These are phyloP conservation scores for Neoniphon sammara DNA, from an alignment of 2,797 vertebrate species.

Conservation along the genomic window DNA sequence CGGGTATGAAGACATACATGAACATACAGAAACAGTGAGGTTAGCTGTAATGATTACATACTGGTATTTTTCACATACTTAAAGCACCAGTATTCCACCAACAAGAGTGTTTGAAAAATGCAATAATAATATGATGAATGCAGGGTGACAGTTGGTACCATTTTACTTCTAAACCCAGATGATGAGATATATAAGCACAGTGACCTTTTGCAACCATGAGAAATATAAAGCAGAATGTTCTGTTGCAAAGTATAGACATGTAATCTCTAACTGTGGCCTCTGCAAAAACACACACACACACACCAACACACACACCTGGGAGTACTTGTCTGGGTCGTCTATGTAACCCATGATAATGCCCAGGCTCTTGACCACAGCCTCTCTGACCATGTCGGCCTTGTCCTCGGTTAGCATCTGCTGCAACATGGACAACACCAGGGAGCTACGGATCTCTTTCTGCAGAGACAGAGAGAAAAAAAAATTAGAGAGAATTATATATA, in stretches of 20 bases:
- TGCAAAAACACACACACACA: slow-evolving; percentile 4
- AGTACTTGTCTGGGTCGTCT: slow-evolving; percentile 97
- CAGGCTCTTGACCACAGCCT: slow-evolving; percentile 98
- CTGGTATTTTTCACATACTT: not conserved
- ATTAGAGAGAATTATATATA: not conserved
- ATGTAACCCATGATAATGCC: slow-evolving; percentile 99
- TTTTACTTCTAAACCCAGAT: too few relatives aligned
- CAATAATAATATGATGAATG: not conserved
- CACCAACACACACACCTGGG: slow-evolving; percentile 84
- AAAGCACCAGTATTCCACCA: not conserved
- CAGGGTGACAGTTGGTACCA: too few relatives aligned
- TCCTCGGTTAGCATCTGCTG: slow-evolving; percentile 99
- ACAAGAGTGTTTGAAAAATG: not conserved
- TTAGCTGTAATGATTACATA: not conserved
- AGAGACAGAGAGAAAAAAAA: slow-evolving; percentile 47
- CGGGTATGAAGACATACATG: not conserved
- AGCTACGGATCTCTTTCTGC: slow-evolving; percentile 98
- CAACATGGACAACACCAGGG: slow-evolving; percentile 96
- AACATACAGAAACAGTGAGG: too few relatives aligned
- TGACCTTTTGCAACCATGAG: not conserved
- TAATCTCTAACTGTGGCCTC: not conserved
- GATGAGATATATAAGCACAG: not conserved
- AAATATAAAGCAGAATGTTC: not conserved
- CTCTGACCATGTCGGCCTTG: slow-evolving; percentile 98
- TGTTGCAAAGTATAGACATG: not conserved